Conservation (phyloP, 2,113 vertebrate genomes). For the Rhombomys opimus region DNA sequence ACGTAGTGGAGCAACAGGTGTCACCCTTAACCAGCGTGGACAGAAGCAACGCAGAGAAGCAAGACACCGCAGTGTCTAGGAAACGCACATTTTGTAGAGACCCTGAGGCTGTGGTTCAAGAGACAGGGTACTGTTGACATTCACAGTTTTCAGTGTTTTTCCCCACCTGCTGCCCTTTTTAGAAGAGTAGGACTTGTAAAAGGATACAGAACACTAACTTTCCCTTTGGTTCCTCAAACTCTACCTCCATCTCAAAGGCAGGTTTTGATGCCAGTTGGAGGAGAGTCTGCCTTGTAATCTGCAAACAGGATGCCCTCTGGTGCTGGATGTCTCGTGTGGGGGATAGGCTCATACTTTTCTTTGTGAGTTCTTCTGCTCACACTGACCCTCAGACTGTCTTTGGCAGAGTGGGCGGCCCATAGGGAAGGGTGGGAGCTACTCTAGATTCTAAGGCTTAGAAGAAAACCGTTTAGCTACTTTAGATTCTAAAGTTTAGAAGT, state of each 20-base stretch:
- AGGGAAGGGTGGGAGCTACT: constrained; percentile 20
- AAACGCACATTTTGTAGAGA: constrained; percentile 27
- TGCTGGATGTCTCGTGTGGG: constrained; percentile 45
- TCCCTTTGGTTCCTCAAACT: constrained; percentile 12
- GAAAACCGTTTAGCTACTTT: too few relatives aligned
- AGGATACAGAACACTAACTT: not conserved
- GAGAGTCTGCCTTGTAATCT: constrained; percentile 57
- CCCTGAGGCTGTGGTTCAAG: constrained; percentile 45
- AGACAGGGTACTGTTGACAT: not conserved
- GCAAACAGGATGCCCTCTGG: constrained; percentile 76
- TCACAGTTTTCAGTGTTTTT: not conserved
- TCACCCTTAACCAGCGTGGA: not conserved
- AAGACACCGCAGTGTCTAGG: constrained; percentile 1
- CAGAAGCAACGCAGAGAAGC: not conserved
- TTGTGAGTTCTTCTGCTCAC: constrained; percentile 9
- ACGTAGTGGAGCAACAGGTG: not conserved
- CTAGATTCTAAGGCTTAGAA: not conserved
- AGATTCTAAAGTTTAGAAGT: too few relatives aligned
- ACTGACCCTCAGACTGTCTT: constrained; percentile 34
- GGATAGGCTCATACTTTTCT: not conserved
- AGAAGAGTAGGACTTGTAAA: constrained; percentile 13
- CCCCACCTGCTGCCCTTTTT: not conserved
- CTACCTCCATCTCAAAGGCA: constrained; percentile 37
- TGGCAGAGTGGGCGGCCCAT: not conserved
- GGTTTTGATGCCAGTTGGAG: constrained; percentile 34